Evolutionary conservation across 2,113 vertebrate genomes (phyloP).

Genomic region (Corythornis vintsioides): DNA sequence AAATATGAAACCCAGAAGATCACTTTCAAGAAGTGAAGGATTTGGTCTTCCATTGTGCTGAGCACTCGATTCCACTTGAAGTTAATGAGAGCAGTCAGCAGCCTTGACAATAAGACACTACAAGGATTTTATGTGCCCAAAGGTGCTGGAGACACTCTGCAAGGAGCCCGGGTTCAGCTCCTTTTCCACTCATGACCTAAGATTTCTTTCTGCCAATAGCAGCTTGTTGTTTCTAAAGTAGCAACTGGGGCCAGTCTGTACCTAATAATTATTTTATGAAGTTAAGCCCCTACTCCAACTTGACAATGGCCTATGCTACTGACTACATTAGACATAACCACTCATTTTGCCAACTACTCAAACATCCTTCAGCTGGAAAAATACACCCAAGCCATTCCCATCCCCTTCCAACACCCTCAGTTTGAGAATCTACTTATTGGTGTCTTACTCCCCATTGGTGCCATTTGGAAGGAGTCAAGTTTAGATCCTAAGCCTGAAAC

Average conservation of each 20-base stretch:
- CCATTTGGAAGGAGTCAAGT: neutral
- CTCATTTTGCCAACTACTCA: neutral
- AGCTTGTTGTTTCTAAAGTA: neutral
- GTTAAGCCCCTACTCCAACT: neutral
- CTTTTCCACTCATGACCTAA: neutral
- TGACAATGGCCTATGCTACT: neutral
- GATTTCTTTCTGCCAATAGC: neutral
- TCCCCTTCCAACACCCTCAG: neutral
- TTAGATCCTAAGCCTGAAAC: neutral
- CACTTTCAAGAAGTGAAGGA: constrained; percentile 39
- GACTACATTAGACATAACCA: neutral
- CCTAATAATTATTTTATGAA: neutral
- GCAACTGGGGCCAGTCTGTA: neutral
- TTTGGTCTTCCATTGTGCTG: constrained; percentile 27
- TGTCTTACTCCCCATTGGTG: neutral
- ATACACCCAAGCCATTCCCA: neutral
- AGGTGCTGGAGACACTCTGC: neutral
- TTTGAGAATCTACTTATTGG: fast-evolving
- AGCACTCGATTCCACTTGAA: constrained; percentile 51
- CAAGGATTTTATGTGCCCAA: neutral
- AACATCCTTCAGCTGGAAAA: neutral
- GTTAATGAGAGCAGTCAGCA: constrained; percentile 56
- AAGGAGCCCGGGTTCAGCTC: neutral
- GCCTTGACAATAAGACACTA: constrained; percentile 1
- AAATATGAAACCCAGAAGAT: constrained; percentile 39